Evolutionary conservation across 1,140 invertebrate genomes (phyloP), one percentile per base, ranked within the genome.

Genomic region (Zeugodacus cucurbitae): DNA sequence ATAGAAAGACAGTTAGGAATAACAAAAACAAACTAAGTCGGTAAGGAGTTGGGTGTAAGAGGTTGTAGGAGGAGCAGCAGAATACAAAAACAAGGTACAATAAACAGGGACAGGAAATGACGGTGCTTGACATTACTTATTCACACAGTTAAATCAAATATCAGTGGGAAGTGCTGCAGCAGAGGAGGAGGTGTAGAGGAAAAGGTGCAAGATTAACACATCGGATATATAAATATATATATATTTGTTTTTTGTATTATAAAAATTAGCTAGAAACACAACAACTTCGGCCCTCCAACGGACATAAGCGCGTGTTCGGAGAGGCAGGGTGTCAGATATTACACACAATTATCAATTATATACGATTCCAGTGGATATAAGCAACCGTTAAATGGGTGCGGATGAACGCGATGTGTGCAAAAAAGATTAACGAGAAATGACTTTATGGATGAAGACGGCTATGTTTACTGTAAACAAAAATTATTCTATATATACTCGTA

Each of bases 381-480:
- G 74, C 74, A 82, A 48, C 74, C 74, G 44, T 41, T 29, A n/a
- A 74, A 74, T 37, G 11, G 37, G 74, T 82, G 74, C 74, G 44
- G 29, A 82, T 82, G 37, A 29, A 26, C n/a, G 26, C 37, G 26
- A 82, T 82, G 74, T 48, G 74, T 82, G 74, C 74, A 82, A 82
- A 82, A 82, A 34, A n/a, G n/a, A n/a, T 14, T 32, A 26, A 44
- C n/a, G 26, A 22, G 14, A 29, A 54, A 48, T 54, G 74, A 3
- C 5, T 41, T 22, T 8, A 37, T 37, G 67, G 17, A 74, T 74
- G 67, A 70, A 37, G 34, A 74, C 67, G 67, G 22, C 67, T 14
- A 17, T 7, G 62, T 67, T 67, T 67, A 37, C 8, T 37, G n/a
- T 20, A 70, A 70, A 70, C 32, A 17, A 70, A 70, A 37, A 37